phyloP scores from a whole-genome alignment of 2,888 invertebrate species.

The Lochmaea capreae region DNA sequence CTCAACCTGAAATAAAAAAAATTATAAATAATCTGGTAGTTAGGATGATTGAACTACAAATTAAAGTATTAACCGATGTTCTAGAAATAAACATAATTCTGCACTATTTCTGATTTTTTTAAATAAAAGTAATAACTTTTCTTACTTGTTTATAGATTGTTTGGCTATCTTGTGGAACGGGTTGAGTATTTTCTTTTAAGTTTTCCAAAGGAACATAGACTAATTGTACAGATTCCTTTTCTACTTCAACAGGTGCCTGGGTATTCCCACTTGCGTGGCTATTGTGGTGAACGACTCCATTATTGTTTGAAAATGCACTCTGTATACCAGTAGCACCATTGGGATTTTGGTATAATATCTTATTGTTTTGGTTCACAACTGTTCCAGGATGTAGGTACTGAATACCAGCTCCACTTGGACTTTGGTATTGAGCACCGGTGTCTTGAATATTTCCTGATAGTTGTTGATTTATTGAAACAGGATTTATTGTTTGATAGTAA shows the following conservation, averaged over 20 bases:
- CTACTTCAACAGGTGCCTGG: constrained; percentile 16
- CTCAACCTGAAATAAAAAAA: constrained; percentile 55
- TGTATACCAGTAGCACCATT: neutral
- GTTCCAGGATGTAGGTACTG: neutral
- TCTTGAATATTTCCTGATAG: constrained; percentile 46
- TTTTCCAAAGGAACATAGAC: constrained; percentile 84
- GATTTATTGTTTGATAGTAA: constrained; percentile 50
- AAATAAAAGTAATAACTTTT: neutral
- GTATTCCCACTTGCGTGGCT: neutral
- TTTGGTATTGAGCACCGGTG: neutral
- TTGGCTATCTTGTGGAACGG: constrained; percentile 65
- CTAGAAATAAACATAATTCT: too few species aligned
- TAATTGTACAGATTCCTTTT: constrained; percentile 77
- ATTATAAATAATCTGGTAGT: neutral
- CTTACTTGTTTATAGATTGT: constrained; percentile 57
- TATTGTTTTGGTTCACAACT: constrained; percentile 3
- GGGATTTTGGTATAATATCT: neutral
- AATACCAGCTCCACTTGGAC: neutral
- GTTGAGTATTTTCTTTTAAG: constrained; percentile 65
- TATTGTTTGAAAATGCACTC: neutral
- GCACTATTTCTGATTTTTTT: neutral
- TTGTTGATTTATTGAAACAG: constrained; percentile 50
- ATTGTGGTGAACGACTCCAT: neutral
- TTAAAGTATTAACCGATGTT: too few species aligned
- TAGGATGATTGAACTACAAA: too few species aligned